Percentiles rank a stretch among this genome's conserved stretches.
Evolutionary conservation across 1,140 invertebrate species (phyloP).

Genomic region (Pantala flavescens): DNA sequence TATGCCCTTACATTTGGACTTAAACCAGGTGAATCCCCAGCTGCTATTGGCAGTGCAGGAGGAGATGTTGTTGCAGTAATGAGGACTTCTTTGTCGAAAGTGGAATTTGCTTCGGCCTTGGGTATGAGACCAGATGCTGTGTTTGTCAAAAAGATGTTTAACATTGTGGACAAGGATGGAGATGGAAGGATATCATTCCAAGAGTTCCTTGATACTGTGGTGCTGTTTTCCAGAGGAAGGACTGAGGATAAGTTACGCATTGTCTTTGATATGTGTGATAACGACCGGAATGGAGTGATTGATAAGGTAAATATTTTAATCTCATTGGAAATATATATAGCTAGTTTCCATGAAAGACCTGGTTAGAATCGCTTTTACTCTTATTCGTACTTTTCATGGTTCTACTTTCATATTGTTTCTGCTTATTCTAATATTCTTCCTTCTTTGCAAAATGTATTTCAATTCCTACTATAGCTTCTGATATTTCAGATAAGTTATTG

Average conservation of each 20-base stretch:
- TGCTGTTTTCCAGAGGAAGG: conserved; percentile 80
- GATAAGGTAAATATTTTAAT: conserved; percentile 52
- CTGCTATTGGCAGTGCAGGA: conserved; percentile 23
- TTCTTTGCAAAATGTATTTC: too few species aligned
- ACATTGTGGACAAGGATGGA: conserved; percentile 92
- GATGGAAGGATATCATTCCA: conserved; percentile 95
- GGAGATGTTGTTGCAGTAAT: conserved; percentile 73
- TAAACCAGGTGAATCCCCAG: conserved; percentile 46
- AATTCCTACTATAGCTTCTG: too few species aligned
- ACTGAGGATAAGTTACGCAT: conserved; percentile 94
- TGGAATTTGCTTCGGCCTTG: conserved; percentile 93
- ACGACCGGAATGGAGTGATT: conserved; percentile 89
- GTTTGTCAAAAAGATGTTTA: conserved; percentile 99
- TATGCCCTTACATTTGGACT: conserved; percentile 90
- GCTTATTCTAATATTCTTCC: too few species aligned
- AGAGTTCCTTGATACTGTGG: conserved; percentile 94
- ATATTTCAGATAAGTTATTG: too few species aligned
- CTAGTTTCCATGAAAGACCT: too few species aligned
- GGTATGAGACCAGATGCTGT: conserved; percentile 94
- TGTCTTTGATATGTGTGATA: conserved; percentile 98
- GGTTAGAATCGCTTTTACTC: too few species aligned
- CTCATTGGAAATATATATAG: too few species aligned
- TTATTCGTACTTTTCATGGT: too few species aligned
- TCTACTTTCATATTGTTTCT: too few species aligned
- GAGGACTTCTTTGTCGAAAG: conserved; percentile 84